These are phyloP conservation scores for Eupithecia abbreviata DNA, from an alignment of 2,888 invertebrate genomes.

Conservation along the genomic window DNA sequence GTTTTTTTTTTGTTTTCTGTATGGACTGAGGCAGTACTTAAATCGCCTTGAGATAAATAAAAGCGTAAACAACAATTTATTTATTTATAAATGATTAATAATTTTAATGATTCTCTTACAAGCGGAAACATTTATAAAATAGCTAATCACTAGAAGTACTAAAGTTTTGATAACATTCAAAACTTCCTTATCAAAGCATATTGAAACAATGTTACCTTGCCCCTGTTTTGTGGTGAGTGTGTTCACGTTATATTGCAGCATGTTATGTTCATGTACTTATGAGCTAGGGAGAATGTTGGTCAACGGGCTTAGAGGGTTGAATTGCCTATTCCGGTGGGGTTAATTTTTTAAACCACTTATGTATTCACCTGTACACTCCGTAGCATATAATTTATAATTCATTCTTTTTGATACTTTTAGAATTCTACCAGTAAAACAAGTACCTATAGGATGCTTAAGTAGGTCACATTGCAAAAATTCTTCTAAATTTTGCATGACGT, in stretches of 20 bases:
- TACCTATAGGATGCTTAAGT: background rate
- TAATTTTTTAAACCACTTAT: slow-evolving; percentile 16
- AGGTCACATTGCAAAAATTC: background rate
- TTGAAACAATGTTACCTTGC: slow-evolving; percentile 56
- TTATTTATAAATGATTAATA: slow-evolving; percentile 40
- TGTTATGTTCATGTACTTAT: background rate
- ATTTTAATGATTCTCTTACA: slow-evolving; percentile 74
- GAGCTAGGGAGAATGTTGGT: slow-evolving; percentile 9
- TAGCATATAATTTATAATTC: background rate
- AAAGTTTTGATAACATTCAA: slow-evolving; percentile 78
- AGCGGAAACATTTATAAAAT: slow-evolving; percentile 78
- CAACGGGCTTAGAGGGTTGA: slow-evolving; percentile 25
- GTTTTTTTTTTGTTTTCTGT: background rate
- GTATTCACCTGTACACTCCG: slow-evolving; percentile 13
- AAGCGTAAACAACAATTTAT: background rate
- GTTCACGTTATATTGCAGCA: background rate
- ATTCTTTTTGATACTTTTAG: background rate
- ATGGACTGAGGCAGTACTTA: background rate
- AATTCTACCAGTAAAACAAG: background rate
- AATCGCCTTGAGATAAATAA: background rate
- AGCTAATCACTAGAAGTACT: slow-evolving; percentile 73
- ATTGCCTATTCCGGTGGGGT: slow-evolving; percentile 13
- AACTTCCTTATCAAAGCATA: slow-evolving; percentile 57
- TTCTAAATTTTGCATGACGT: background rate
- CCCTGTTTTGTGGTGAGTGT: slow-evolving; percentile 41